Base-by-base conservation (phyloP, 2,113 vertebrate species). In the Halichoerus grypus region DNA sequence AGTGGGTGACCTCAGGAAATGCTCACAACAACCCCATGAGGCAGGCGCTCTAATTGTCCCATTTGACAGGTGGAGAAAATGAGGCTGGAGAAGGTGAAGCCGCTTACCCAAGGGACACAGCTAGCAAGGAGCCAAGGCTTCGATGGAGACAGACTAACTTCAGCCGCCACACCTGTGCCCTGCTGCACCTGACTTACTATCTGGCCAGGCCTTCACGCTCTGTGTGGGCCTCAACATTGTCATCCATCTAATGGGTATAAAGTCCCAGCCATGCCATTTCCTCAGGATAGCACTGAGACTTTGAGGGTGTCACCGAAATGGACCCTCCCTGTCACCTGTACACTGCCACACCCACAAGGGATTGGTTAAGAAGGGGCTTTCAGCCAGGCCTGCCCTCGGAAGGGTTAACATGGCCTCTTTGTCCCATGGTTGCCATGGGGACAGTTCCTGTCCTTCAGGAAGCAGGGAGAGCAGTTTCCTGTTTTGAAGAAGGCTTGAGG, bases 401-500 rank as follows among this genome's bases (percentile, higher is more conserved):
- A 98, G 99, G 99, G 99, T 99, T 99, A 99, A 99, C 39, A 15
- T 97, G 96, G 98, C 98, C 99, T 98, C 99, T 99, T 99, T 99
- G 99, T 99, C 99, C 99, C 99, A 88, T 67, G 98, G 99, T 99
- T 99, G 99, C 99, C 99, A 99, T 98, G 99, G 99, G 99, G 99
- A 99, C 98, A 95, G 98, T 99, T 99, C 99, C 99, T 99, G 99
- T 99, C 99, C 99, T 99, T 99, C 99, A 99, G 99, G 99, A 99
- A 99, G 99, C 99, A 99, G 99, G 98, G 99, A 99, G 99, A 99
- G 98, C 99, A 99, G 99, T 99, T 99, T 99, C 99, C 99, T 99
- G 99, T 99, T 99, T 99, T 99, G 99, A 99, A 99, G 99, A 99
- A 99, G 99, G 98, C 98, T 98, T 98, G 99, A 99, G 99, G 98